These are phyloP conservation scores for Folsomia manolachei DNA, from an alignment of 2,888 invertebrate genomes.

Conservation along the genomic window DNA sequence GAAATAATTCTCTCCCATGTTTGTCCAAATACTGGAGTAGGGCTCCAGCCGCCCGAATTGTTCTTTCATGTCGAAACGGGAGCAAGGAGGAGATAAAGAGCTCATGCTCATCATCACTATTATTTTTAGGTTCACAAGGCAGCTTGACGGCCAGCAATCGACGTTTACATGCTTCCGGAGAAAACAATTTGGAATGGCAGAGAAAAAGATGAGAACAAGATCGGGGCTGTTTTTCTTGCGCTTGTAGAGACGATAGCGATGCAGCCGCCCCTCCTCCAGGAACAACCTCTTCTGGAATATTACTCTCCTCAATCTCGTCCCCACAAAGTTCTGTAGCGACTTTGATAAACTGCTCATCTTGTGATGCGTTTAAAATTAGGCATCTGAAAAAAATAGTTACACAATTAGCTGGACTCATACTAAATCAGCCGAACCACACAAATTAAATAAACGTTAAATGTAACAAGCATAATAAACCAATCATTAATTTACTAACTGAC, in stretches of 20 bases:
- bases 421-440: no score
- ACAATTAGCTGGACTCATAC: no score
- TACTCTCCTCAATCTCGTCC: no score
- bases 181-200: conserved; percentile 38
- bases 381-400: conserved; percentile 22
- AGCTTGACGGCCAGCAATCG: conserved; percentile 60
- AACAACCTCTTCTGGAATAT: not conserved
- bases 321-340: conserved; percentile 31
- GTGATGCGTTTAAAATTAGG: conserved; percentile 31
- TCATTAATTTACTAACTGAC: conserved; percentile 50
- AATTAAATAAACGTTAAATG: no score
- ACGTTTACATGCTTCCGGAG: conserved; percentile 59
- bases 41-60: conserved; percentile 69
- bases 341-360: conserved; percentile 31
- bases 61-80: conserved; percentile 63
- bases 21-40: conserved; percentile 69
- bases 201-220: conserved; percentile 13
- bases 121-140: conserved; percentile 59
- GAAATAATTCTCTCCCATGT: conserved; percentile 59
- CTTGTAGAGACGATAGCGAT: not conserved
- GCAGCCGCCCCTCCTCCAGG: not conserved
- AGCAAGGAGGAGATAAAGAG: conserved; percentile 64
- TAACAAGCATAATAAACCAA: no score
- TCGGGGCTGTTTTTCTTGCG: not conserved
- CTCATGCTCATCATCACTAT: conserved; percentile 60